Conservation (phyloP, 2,888 invertebrate species). For the Ochropleura plecta region DNA sequence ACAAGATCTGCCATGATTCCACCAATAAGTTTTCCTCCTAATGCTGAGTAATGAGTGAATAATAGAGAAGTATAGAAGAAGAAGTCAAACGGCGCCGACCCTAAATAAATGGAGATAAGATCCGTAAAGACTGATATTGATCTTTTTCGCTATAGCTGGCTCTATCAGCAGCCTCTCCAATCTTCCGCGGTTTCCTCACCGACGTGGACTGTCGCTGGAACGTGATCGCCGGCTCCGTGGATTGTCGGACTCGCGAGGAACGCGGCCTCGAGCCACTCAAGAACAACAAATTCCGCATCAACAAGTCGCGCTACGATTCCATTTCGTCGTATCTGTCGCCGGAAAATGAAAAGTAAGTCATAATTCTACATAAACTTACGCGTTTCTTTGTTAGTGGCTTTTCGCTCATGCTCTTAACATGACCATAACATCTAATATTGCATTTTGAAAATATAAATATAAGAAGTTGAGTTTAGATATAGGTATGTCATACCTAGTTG, state of each 20-base stretch:
- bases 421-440: background rate
- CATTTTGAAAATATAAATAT: background rate
- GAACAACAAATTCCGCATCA: slow-evolving; percentile 95
- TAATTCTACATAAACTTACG: background rate
- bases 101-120: background rate
- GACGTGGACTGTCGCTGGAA: slow-evolving; percentile 99
- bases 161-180: slow-evolving; percentile 98
- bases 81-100: too few relatives aligned
- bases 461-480: background rate
- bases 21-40: too few relatives aligned
- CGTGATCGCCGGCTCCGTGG: slow-evolving; percentile 98
- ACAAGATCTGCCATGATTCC: background rate
- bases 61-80: too few relatives aligned
- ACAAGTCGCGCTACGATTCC: slow-evolving; percentile 99
- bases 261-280: slow-evolving; percentile 94
- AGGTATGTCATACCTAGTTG: background rate
- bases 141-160: slow-evolving; percentile 93
- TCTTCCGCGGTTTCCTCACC: slow-evolving; percentile 97
- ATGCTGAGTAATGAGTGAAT: too few relatives aligned
- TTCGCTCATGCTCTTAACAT: background rate
- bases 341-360: slow-evolving; percentile 93
- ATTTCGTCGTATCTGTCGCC: slow-evolving; percentile 99
- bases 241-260: slow-evolving; percentile 98
- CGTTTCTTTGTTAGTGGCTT: background rate
- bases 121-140: background rate